Evolutionary conservation across 2,797 vertebrate genomes (phyloP).

Genomic region (Hypotaenidia okinawae): DNA sequence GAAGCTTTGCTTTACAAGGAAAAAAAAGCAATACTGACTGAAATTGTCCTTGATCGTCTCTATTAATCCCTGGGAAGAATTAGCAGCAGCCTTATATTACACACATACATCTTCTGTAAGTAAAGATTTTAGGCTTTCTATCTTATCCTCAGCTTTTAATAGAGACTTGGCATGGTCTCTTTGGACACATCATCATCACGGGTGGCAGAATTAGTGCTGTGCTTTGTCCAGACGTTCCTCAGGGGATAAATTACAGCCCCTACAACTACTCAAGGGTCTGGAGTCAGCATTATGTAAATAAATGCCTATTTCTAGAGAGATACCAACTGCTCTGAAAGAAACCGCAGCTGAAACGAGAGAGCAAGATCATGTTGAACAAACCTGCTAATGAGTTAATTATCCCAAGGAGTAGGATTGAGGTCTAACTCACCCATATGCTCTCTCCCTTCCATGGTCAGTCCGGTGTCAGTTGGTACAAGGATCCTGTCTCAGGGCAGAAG

Average conservation of each 20-base stretch:
- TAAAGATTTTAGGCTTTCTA: slow-evolving; percentile 3
- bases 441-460: background rate
- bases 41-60: slow-evolving; percentile 21
- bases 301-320: background rate
- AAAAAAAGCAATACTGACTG: background rate
- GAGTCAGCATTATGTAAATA: slow-evolving; percentile 43
- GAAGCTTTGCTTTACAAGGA: background rate
- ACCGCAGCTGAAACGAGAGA: background rate
- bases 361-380: background rate
- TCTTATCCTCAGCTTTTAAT: slow-evolving; percentile 18
- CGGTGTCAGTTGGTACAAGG: fast-evolving
- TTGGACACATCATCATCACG: background rate
- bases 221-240: slow-evolving; percentile 18
- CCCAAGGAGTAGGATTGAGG: background rate
- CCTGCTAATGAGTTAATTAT: slow-evolving; percentile 2
- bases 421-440: background rate
- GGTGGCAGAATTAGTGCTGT: slow-evolving; percentile 20
- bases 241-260: slow-evolving; percentile 17
- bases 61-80: slow-evolving; percentile 54
- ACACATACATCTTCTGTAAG: slow-evolving; percentile 10
- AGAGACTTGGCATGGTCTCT: background rate
- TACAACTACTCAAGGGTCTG: background rate
- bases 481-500: background rate
- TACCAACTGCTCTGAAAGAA: background rate
- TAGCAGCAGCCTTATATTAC: slow-evolving; percentile 40